phyloP scores from a whole-genome alignment of 2,888 invertebrate genomes.

The Digitonthophagus gazella region DNA sequence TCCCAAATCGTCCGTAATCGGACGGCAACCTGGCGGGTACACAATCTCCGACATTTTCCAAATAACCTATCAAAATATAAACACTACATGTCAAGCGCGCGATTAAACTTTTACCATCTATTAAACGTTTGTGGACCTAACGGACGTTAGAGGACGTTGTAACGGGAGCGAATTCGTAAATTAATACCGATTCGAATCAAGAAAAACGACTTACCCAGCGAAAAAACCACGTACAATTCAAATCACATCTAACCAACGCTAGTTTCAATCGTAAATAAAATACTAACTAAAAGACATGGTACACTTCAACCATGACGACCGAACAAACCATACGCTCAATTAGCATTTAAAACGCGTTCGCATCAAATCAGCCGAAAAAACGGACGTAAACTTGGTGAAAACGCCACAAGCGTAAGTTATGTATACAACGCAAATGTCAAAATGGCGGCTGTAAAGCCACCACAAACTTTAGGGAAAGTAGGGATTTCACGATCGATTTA shows the following conservation, averaged over 20 bases:
- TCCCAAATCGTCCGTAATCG: slow-evolving; percentile 90
- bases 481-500: slow-evolving; percentile 19
- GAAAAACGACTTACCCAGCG: slow-evolving; percentile 24
- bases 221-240: slow-evolving; percentile 25
- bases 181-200: not conserved
- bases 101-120: not conserved
- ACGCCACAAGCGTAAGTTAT: slow-evolving; percentile 22
- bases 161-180: not conserved
- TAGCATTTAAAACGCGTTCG: slow-evolving; percentile 22
- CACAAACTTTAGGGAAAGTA: slow-evolving; percentile 25
- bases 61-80: slow-evolving; percentile 23
- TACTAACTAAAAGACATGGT: slow-evolving; percentile 18
- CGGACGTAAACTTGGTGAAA: slow-evolving; percentile 13
- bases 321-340: slow-evolving; percentile 6
- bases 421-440: slow-evolving; percentile 29
- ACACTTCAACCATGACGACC: slow-evolving; percentile 17
- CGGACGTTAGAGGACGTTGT: not conserved
- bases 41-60: slow-evolving; percentile 75
- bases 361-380: slow-evolving; percentile 9
- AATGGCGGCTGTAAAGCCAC: slow-evolving; percentile 28
- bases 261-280: slow-evolving; percentile 27
- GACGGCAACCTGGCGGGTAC: slow-evolving; percentile 94
- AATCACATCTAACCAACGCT: slow-evolving; percentile 28
- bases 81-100: not conserved
- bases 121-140: not conserved